Percentiles rank a stretch among this genome's conserved stretches.
Evolutionary conservation across 2,888 invertebrate genomes (phyloP).

Genomic region (Aethes cnicana): DNA sequence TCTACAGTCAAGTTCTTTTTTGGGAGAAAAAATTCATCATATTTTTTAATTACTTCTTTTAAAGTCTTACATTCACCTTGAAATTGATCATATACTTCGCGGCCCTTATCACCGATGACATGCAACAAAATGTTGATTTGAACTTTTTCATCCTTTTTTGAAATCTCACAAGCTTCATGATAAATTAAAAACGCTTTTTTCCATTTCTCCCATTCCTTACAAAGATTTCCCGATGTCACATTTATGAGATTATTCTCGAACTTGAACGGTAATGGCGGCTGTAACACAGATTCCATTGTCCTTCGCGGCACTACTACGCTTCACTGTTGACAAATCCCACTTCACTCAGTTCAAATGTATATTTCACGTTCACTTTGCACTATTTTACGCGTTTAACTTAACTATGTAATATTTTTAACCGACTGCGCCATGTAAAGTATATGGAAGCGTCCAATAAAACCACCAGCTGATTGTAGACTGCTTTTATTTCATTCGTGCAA

Average conservation of each 20-base stretch:
- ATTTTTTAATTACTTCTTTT: slow-evolving; percentile 29
- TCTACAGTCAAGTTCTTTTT: slow-evolving; percentile 36
- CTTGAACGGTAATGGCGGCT: slow-evolving; percentile 27
- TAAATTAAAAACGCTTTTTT: slow-evolving; percentile 32
- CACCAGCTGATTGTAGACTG: background rate
- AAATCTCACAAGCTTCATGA: slow-evolving; percentile 32
- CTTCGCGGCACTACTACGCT: background rate
- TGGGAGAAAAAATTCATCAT: slow-evolving; percentile 32
- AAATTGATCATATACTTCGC: slow-evolving; percentile 33
- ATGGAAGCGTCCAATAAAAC: background rate
- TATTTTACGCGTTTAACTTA: background rate
- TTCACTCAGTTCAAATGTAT: background rate
- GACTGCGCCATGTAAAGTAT: background rate
- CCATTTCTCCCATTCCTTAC: slow-evolving; percentile 30
- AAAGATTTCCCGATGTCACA: slow-evolving; percentile 31
- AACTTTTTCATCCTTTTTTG: slow-evolving; percentile 21
- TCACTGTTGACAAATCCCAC: background rate
- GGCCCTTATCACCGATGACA: slow-evolving; percentile 32
- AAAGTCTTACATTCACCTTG: slow-evolving; percentile 6
- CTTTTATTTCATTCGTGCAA: too few relatives aligned
- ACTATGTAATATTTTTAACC: background rate
- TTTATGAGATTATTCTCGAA: slow-evolving; percentile 26
- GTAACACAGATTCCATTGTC: slow-evolving; percentile 2
- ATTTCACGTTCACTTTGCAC: background rate
- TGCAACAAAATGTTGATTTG: slow-evolving; percentile 34